phyloP scores from a whole-genome alignment of 2,888 invertebrate species.

The Himalopsyche tibetana region DNA sequence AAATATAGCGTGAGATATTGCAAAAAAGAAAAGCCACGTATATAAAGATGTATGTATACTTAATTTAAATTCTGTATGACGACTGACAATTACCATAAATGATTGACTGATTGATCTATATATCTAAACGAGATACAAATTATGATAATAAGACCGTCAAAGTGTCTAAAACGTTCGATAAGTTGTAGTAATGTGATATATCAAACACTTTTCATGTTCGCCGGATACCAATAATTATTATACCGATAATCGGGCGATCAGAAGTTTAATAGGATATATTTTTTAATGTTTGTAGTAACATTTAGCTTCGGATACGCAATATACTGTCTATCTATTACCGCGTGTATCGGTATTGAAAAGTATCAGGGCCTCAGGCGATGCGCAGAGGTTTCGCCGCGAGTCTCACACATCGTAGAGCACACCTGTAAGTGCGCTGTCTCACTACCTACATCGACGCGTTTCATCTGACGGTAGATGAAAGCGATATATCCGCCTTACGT shows the following conservation, averaged over 20 bases:
- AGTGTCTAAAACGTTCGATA: background rate
- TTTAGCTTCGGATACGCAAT: background rate
- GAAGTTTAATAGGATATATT: background rate
- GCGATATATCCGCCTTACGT: conserved; percentile 37
- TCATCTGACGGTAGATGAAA: conserved; percentile 28
- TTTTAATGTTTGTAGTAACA: background rate
- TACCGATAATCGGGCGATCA: background rate
- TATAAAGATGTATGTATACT: background rate
- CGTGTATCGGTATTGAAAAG: conserved; percentile 22
- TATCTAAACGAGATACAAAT: conserved; percentile 10
- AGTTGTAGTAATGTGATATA: background rate
- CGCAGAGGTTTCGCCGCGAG: conserved; percentile 27
- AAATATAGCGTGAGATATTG: no score
- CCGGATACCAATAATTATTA: conserved; percentile 37
- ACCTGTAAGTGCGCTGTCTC: conserved; percentile 13
- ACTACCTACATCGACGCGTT: conserved; percentile 11
- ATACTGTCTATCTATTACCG: background rate
- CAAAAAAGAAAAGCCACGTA: no score
- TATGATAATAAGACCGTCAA: background rate
- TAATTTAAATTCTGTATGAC: background rate
- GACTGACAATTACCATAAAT: background rate
- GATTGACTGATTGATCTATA: background rate
- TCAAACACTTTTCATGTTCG: background rate
- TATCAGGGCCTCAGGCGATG: conserved; percentile 42
- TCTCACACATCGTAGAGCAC: background rate